Evolutionary conservation across 2,888 invertebrate species (phyloP).

Genomic region (Tinea trinotella): DNA sequence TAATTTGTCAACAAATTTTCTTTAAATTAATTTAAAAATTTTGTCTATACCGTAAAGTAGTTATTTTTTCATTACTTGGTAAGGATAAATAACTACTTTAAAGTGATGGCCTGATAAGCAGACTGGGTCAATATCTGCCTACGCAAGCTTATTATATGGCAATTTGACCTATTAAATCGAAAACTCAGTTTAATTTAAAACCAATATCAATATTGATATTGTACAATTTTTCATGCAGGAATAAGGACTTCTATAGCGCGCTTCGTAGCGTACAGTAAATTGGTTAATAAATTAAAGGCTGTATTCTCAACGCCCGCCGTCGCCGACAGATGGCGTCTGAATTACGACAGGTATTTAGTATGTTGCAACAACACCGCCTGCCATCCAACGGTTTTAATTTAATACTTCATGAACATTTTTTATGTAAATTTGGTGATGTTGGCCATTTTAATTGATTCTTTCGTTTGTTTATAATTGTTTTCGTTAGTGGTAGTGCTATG

Average conservation of each 20-base stretch:
- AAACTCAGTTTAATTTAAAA: background rate
- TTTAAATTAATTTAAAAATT: too few relatives aligned
- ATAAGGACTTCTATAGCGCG: conserved; percentile 31
- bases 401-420: conserved; percentile 68
- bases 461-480: too few relatives aligned
- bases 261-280: conserved; percentile 62
- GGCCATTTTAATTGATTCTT: too few relatives aligned
- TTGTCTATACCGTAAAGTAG: too few relatives aligned
- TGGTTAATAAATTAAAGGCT: conserved; percentile 70
- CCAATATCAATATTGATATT: background rate
- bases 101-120: too few relatives aligned
- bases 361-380: conserved; percentile 64
- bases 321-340: conserved; percentile 67
- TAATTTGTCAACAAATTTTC: too few relatives aligned
- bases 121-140: too few relatives aligned
- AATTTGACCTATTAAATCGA: too few relatives aligned
- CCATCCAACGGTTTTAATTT: conserved; percentile 65
- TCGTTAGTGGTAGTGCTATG: too few relatives aligned
- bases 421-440: conserved; percentile 63
- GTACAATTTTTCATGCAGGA: background rate
- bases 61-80: too few relatives aligned
- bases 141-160: too few relatives aligned
- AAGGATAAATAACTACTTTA: too few relatives aligned
- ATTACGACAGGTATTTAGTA: conserved; percentile 71
- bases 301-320: conserved; percentile 62